Evolutionary conservation across 2,113 vertebrate genomes (phyloP), one percentile per base, ranked within the genome.

Genomic region (Chaenogobius annularis): DNA sequence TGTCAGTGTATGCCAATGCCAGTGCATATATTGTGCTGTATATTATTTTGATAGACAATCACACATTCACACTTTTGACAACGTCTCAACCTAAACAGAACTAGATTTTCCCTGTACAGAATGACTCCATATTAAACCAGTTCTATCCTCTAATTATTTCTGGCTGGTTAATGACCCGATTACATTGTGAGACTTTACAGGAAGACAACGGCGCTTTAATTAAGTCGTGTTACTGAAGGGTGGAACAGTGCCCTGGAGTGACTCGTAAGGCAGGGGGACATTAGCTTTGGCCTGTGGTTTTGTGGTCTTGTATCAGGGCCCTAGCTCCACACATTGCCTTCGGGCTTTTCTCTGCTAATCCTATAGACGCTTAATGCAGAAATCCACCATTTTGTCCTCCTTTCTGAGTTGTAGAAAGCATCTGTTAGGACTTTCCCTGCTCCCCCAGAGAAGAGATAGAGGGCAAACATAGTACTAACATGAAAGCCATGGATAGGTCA

Each of bases 91-190:
- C 50, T 54, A 54, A 19, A 9, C 50, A 54, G 22, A 58, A 26
- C 1, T 58, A 58, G 12, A 26, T 23, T 22, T 68, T 50, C 46
- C 70, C 74, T 83, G 83, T 88, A 70, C 76, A 75, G 46, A 77
- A 86, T 88, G 78, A 87, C 85, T 86, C 67, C 77, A 58, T 75
- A 76, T 43, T 69, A 66, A 81, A 54, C 89, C 47, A 10, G 79
- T 68, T 67, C 26, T 68, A 13, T 72, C 69, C 72, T 86, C 80
- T 90, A 86, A 92, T 90, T 83, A 86, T 84, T 89, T 88, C 81
- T 82, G 77, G 83, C 82, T 80, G 66, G 68, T 82, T 89, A 90
- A 90, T 87, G 83, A 87, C 84, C 75, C 83, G 85, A 89, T 91
- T 89, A 83, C 83, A 85, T 73, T 71, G 61, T 73, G 73, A 82